Base-by-base conservation (phyloP, 1,140 invertebrate genomes). In the Monomorium pharaonis region DNA sequence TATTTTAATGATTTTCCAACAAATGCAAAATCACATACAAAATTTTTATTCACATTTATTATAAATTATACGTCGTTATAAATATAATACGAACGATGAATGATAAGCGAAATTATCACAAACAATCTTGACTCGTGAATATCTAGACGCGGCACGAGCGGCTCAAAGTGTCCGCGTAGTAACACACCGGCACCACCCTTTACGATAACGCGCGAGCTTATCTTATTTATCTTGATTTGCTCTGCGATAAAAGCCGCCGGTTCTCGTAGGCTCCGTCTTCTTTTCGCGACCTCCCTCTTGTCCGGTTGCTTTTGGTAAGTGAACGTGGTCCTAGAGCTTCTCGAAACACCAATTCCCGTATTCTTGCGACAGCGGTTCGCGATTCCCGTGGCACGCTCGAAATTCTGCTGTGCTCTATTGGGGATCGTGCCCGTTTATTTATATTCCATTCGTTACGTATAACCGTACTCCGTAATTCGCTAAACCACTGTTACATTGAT, bases 31-130 rank as follows among this genome's bases (percentile, higher is more conserved):
- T 21, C n/a, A n/a, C 10, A 54, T 2, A 44, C 7, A n/a, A 21
- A n/a, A n/a, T n/a, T n/a, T n/a, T n/a, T n/a, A n/a, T n/a, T n/a
- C n/a, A n/a, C n/a, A n/a, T n/a, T n/a, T n/a, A n/a, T n/a, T n/a
- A n/a, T n/a, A n/a, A n/a, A n/a, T n/a, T n/a, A n/a, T n/a, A n/a
- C n/a, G n/a, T 54, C 9, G 21, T 49, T 12, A 56, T 12, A 56
- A 56, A 56, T 54, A 54, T 54, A 21, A 21, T 9, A 6, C 0
- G 9, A 44, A 44, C n/a, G n/a, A n/a, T n/a, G 18, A 21, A 74
- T 56, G 70, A 74, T 74, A 37, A 24, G 70, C 70, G 5, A n/a
- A n/a, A 56, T 74, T 56, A 74, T 54, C 49, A 7, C 47, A 12
- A 70, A 33, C 30, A 56, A n/a, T 16, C 70, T 37, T 21, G 70